Percentiles rank a stretch among this genome's conserved stretches.
phyloP scores from a whole-genome alignment of 2,888 invertebrate genomes.

The Lapara coniferarum region DNA sequence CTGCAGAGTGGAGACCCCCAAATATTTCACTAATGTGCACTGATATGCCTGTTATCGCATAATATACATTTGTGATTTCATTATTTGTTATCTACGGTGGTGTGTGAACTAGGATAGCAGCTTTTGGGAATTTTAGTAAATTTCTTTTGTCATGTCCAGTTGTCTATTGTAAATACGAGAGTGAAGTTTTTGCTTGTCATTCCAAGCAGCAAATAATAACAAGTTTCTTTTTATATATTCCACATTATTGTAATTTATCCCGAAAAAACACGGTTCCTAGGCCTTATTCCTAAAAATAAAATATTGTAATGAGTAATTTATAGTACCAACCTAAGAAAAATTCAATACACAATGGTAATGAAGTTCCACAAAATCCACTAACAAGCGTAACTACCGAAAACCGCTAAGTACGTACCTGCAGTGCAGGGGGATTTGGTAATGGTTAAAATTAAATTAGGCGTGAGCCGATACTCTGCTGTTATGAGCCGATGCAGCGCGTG shows the following conservation, averaged over 20 bases:
- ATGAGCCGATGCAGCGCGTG: neutral
- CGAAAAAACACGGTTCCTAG: too few relatives aligned
- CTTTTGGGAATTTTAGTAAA: neutral
- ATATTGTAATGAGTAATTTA: too few relatives aligned
- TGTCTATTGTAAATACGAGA: too few relatives aligned
- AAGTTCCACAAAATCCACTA: neutral
- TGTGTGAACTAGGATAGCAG: neutral
- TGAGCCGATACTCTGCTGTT: conserved; percentile 16
- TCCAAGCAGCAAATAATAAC: too few relatives aligned
- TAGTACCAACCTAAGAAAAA: neutral
- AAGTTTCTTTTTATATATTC: too few relatives aligned
- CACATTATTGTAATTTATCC: too few relatives aligned
- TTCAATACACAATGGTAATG: neutral
- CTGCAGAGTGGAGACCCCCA: conserved; percentile 11
- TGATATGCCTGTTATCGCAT: neutral
- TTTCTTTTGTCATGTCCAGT: too few relatives aligned
- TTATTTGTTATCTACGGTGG: neutral
- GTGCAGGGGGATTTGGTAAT: conserved; percentile 36
- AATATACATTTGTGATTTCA: neutral
- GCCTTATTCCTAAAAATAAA: too few relatives aligned
- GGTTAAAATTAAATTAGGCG: conserved; percentile 46
- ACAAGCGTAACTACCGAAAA: conserved; percentile 1
- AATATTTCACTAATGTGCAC: conserved; percentile 7
- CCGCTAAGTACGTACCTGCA: conserved; percentile 23
- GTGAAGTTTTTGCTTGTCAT: too few relatives aligned